Percentiles rank a stretch among this genome's conserved stretches.
These are phyloP conservation scores for Charina bottae DNA, from an alignment of 2,113 vertebrate species.

Conservation along the genomic window DNA sequence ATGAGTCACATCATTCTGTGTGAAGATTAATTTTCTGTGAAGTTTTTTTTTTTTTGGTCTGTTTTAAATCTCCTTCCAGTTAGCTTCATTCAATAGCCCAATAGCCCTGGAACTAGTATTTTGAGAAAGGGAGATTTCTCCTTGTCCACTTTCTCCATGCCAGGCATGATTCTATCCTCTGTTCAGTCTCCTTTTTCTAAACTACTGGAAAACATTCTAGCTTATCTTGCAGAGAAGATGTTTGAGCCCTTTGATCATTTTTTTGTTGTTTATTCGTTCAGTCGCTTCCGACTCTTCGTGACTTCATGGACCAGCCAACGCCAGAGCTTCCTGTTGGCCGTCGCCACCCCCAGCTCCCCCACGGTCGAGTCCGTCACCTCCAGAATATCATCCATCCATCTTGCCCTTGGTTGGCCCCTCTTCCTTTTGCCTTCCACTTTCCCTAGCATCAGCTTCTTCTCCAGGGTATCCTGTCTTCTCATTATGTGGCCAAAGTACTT, in stretches of 20 bases:
- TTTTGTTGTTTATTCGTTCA: too few relatives aligned
- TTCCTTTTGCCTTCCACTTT: too few relatives aligned
- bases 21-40: neutral
- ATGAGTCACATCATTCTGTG: neutral
- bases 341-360: too few relatives aligned
- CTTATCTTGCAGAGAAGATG: neutral
- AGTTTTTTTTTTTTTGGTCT: neutral
- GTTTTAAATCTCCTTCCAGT: neutral
- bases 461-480: too few relatives aligned
- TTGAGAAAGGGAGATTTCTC: neutral
- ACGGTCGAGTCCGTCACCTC: too few relatives aligned
- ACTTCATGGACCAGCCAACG: too few relatives aligned
- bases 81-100: neutral
- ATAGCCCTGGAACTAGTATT: neutral
- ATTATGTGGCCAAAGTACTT: too few relatives aligned
- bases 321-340: too few relatives aligned
- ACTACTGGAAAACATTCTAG: neutral
- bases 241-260: neutral
- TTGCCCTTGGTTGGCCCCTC: too few relatives aligned
- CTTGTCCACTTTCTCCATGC: neutral
- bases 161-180: neutral
- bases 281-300: too few relatives aligned
- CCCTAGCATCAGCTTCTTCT: too few relatives aligned
- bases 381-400: too few relatives aligned
- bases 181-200: neutral